Base-by-base conservation (phyloP, 2,888 invertebrate species). In the Dioctria linearis region DNA sequence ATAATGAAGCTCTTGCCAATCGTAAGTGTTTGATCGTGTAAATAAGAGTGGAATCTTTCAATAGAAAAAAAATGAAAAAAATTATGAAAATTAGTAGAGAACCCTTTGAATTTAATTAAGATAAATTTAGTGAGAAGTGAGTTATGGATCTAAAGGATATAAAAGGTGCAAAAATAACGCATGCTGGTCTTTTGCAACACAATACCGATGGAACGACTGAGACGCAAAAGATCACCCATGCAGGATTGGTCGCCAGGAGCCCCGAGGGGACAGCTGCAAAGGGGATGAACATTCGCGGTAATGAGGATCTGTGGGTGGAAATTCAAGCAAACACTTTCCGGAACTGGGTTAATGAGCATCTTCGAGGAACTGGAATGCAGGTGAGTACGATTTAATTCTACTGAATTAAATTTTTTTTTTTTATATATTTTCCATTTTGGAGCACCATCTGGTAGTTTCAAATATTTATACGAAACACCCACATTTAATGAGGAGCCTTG, bases 331-430 rank as follows among this genome's bases (percentile, higher is more conserved):
- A 96, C 89, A 98, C 98, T 57, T 98, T 98, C 88, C 93, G 95
- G 85, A 98, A 98, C 90, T 98, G 98, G 98, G 96, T 98, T 86
- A 98, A 98, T 89, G 98, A 98, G 88, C 95, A 96, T 85, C 89
- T 96, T 83, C 92, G 93, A 83, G 94, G 94, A 69, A 91, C 92
- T 83, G 92, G 92, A 84, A 92, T 92, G 88, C 92, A 92, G 91
- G 92, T 92, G 88, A 88, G 87, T 86, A 25, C 3, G 13, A 59
- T 43, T 13, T 39, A n/a, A 54, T 46, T 46, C 5, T 46, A 6
- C 0, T 59, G 4, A 5, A 25, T 61, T 63, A 3, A 37, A 4
- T 25, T 9, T 40, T 37, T 8, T 37, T 37, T 5, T 63, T 63
- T 63, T 25, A 25, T 73, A 37, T 51, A 11, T 76, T 61, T 5